Percentiles rank a stretch among this genome's conserved stretches.
phyloP scores from a whole-genome alignment of 2,888 invertebrate species.

The Busseola fusca region DNA sequence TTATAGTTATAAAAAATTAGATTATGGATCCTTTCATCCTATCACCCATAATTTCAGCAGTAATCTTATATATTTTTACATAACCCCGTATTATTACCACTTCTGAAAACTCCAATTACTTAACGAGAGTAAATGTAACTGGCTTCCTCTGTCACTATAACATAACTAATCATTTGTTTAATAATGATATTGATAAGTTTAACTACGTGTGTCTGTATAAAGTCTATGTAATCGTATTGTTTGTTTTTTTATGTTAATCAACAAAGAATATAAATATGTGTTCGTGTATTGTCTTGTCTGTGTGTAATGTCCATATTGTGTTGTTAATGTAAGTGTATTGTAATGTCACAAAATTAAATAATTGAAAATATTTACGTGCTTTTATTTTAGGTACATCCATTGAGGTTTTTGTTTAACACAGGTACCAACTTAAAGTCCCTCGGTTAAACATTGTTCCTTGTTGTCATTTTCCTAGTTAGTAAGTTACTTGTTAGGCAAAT shows the following conservation, averaged over 20 bases:
- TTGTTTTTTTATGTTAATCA: constrained; percentile 24
- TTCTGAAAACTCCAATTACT: not conserved
- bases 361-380: constrained; percentile 4
- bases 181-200: constrained; percentile 36
- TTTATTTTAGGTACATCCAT: not conserved
- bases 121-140: too few species aligned
- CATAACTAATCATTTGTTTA: constrained; percentile 4
- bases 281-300: constrained; percentile 38
- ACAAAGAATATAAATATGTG: constrained; percentile 28
- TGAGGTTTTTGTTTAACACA: not conserved
- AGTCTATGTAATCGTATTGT: constrained; percentile 8
- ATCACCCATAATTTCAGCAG: constrained; percentile 10
- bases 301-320: constrained; percentile 34
- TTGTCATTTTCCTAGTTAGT: too few species aligned
- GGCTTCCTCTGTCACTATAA: constrained; percentile 25
- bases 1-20: not conserved
- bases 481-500: not conserved
- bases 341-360: constrained; percentile 51
- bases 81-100: not conserved
- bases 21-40: not conserved
- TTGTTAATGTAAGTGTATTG: constrained; percentile 62
- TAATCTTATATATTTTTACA: constrained; percentile 4
- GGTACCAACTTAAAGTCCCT: not conserved
- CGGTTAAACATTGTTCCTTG: too few species aligned
- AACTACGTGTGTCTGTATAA: constrained; percentile 17